Conservation (phyloP, 2,113 vertebrate species). For the Rattus norvegicus region DNA sequence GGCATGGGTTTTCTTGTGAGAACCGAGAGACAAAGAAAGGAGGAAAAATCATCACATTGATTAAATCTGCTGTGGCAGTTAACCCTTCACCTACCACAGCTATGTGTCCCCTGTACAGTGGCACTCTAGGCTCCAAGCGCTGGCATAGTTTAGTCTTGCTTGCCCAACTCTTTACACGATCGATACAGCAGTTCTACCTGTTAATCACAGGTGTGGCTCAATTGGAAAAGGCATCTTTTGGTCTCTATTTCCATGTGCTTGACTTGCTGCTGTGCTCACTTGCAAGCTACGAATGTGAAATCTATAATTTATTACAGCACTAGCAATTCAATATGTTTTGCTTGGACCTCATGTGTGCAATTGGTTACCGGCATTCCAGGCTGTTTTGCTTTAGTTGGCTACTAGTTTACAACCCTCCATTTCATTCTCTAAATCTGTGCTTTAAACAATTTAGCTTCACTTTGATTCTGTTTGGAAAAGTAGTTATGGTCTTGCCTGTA, state of each 20-base stretch:
- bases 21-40: not conserved
- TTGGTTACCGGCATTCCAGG: conserved; percentile 87
- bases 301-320: conserved; percentile 88
- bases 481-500: conserved; percentile 70
- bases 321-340: conserved; percentile 90
- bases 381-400: conserved; percentile 89
- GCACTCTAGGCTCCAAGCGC: not conserved
- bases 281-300: conserved; percentile 88
- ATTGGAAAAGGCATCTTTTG: conserved; percentile 81
- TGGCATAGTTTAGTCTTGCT: not conserved
- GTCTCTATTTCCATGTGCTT: conserved; percentile 81
- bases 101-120: conserved; percentile 7
- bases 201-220: conserved; percentile 68
- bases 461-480: conserved; percentile 81
- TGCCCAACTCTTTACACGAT: conserved; percentile 18
- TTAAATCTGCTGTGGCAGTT: conserved; percentile 80
- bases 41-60: conserved; percentile 70
- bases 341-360: conserved; percentile 84
- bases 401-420: conserved; percentile 86
- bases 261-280: conserved; percentile 88
- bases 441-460: conserved; percentile 87
- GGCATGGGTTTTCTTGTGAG: conserved; percentile 80
- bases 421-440: conserved; percentile 88
- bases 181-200: conserved; percentile 41
- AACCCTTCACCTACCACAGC: conserved; percentile 67